Base-by-base conservation (phyloP, 53 echinoderm and acorn worm genomes). In the Henricia sp. region DNA sequence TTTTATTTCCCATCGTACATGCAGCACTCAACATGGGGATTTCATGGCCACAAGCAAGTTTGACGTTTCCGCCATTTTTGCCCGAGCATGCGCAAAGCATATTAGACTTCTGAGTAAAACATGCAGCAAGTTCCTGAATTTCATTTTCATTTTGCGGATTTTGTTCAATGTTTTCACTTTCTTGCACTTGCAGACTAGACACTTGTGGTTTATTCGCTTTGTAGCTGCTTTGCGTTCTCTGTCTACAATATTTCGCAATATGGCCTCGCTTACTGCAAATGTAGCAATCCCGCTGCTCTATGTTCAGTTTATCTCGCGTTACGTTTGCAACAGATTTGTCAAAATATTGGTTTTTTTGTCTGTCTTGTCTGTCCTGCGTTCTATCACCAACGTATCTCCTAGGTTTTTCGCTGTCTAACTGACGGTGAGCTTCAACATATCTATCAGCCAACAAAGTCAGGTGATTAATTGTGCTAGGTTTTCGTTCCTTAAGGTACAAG, bases 221-320 rank as follows among this genome's bases (percentile, higher is more conserved):
- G n/a, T 25, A 12, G 21, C 51, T 71, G 32, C 24, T 71, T 50
- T 71, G 71, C 2, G 12, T 29, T 32, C 41, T 73, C 25, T 66
- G 35, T 35, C 86, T 56, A 41, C 86, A 86, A 39, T 64, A 33
- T 86, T 50, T 40, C 2, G 85, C 85, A 62, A 48, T 38, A 24
- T 85, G 85, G 4, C 85, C 85, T 38, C 43, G 29, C 50, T 62
- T 71, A 1, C 60, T 60, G 34, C 72, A 59, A 11, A 72, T 37
- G 46, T 20, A 85, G 37, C 85, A 85, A 29, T 54, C 37, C 48
- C 74, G 40, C 37, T 11, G 32, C 16, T 62, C 63, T 28, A 24
- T 42, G 16, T 28, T 6, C 27, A 6, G 5, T 25, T 26, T 23
- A 2, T 69, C 71, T 9, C 23, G 32, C 3, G 8, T 71, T 6